Conservation (phyloP, 2,888 invertebrate genomes). For the Mimachlamys varia region DNA sequence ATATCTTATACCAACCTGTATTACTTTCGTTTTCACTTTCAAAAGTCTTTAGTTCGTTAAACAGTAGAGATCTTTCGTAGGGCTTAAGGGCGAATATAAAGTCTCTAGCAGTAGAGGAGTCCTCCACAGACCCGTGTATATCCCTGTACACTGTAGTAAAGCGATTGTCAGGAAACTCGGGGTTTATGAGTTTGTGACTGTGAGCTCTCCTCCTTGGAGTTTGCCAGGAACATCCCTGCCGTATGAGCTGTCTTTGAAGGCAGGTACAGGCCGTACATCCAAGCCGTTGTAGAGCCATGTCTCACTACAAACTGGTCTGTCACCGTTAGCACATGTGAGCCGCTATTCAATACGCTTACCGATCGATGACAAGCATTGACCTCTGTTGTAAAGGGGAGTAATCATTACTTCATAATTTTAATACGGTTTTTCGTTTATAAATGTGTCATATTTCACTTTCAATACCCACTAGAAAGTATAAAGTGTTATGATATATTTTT, state of each 20-base stretch:
- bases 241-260: neutral
- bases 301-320: slow-evolving; percentile 18
- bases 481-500: neutral
- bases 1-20: slow-evolving; percentile 44
- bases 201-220: slow-evolving; percentile 7
- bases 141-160: slow-evolving; percentile 60
- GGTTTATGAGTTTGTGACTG: slow-evolving; percentile 30
- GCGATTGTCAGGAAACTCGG: slow-evolving; percentile 39
- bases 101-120: slow-evolving; percentile 65
- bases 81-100: slow-evolving; percentile 71
- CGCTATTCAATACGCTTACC: slow-evolving; percentile 7
- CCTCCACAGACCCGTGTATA: slow-evolving; percentile 61
- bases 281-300: slow-evolving; percentile 9
- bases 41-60: slow-evolving; percentile 68
- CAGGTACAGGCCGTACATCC: slow-evolving; percentile 31
- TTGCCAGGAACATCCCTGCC: slow-evolving; percentile 19
- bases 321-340: slow-evolving; percentile 20
- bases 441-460: neutral
- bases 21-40: slow-evolving; percentile 55
- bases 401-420: neutral
- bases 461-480: neutral
- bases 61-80: slow-evolving; percentile 68
- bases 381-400: slow-evolving; percentile 13
- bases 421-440: neutral
- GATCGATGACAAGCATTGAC: slow-evolving; percentile 29